A percentile compares a stretch with the other conserved stretches of the same genome.
These are phyloP conservation scores for Rhynchomys soricoides DNA, from an alignment of 2,113 vertebrate species.

Conservation along the genomic window DNA sequence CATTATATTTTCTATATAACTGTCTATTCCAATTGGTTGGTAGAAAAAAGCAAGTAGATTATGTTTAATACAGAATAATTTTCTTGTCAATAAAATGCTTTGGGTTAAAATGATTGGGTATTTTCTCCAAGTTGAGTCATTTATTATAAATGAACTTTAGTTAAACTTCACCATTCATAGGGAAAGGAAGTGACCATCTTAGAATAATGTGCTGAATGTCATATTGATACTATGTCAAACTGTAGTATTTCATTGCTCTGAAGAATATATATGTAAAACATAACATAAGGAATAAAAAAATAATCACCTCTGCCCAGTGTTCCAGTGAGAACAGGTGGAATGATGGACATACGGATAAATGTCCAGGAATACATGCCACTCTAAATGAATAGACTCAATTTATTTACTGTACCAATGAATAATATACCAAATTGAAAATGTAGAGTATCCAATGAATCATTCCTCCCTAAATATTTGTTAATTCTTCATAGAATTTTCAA, in stretches of 20 bases:
- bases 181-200: neutral
- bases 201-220: neutral
- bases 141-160: constrained; percentile 37
- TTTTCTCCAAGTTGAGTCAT: neutral
- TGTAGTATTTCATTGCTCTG: neutral
- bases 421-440: constrained; percentile 5
- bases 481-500: neutral
- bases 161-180: neutral
- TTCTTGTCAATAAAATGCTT: neutral
- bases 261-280: neutral
- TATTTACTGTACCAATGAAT: constrained; percentile 22
- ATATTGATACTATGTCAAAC: neutral
- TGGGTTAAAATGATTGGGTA: constrained; percentile 17
- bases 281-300: neutral
- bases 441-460: neutral
- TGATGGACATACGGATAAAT: neutral
- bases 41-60: neutral
- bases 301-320: neutral
- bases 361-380: neutral
- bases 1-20: neutral
- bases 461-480: neutral
- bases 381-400: neutral
- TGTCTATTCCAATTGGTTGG: neutral
- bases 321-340: neutral
- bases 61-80: constrained; percentile 23